These are phyloP conservation scores for Microctonus aethiopoides DNA, from an alignment of 2,888 invertebrate genomes.

Conservation along the genomic window DNA sequence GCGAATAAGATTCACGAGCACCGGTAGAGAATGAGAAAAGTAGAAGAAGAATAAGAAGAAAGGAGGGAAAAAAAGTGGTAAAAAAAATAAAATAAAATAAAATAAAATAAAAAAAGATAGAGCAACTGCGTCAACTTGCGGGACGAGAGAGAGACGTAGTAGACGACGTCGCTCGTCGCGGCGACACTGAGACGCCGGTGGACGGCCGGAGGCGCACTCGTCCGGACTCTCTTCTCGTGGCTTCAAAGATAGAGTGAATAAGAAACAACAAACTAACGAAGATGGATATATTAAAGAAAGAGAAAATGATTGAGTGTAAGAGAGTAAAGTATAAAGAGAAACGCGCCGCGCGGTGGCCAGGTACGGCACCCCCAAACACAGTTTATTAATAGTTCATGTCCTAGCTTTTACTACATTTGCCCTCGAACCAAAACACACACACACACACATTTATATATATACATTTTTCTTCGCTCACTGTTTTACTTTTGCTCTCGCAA, in stretches of 20 bases:
- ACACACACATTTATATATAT: not conserved
- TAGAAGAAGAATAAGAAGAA: not conserved
- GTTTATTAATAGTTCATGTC: conserved; percentile 66
- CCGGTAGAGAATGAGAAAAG: not conserved
- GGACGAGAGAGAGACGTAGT: conserved; percentile 34
- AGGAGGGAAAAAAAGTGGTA: not conserved
- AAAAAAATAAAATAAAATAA: not conserved
- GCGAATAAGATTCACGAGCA: conserved; percentile 21
- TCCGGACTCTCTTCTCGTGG: conserved; percentile 50
- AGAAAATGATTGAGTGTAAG: conserved; percentile 29
- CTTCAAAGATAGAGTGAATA: conserved; percentile 46
- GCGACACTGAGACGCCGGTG: conserved; percentile 66
- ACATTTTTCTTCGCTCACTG: conserved; percentile 10
- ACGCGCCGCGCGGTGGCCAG: conserved; percentile 53
- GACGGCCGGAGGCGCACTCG: conserved; percentile 54
- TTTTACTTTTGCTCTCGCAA: no score
- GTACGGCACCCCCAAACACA: conserved; percentile 65
- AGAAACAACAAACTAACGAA: conserved; percentile 23
- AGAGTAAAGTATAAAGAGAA: conserved; percentile 39
- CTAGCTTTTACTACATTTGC: conserved; percentile 65
- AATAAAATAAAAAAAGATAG: conserved; percentile 10
- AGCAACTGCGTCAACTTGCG: conserved; percentile 12
- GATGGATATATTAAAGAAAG: conserved; percentile 29
- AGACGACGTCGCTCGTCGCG: conserved; percentile 64
- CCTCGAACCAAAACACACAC: conserved; percentile 52